Conservation (phyloP, 2,888 invertebrate species). For the Uropetala carovei region DNA sequence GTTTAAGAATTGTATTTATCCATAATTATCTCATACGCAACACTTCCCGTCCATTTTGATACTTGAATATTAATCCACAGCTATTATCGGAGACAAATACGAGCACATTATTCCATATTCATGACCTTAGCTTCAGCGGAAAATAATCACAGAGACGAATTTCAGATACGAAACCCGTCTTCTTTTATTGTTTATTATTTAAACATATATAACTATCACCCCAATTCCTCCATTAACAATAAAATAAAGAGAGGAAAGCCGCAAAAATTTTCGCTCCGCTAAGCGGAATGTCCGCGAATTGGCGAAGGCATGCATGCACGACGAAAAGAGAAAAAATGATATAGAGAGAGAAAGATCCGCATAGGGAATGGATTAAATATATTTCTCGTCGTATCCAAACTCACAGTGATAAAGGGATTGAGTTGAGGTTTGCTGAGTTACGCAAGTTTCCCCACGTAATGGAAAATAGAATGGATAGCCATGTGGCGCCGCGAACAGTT, state of each 20-base stretch:
- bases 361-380: background rate
- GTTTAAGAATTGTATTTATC: too few relatives aligned
- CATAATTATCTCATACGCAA: too few relatives aligned
- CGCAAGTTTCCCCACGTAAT: conserved; percentile 20
- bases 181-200: too few relatives aligned
- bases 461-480: conserved; percentile 11
- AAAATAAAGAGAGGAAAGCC: background rate
- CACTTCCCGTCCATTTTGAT: too few relatives aligned
- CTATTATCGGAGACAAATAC: too few relatives aligned
- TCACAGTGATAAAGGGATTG: background rate
- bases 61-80: too few relatives aligned
- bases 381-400: background rate
- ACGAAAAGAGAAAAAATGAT: background rate
- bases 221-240: background rate
- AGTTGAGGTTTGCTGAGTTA: conserved; percentile 35
- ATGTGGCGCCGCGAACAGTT: conserved; percentile 6
- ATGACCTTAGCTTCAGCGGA: too few relatives aligned
- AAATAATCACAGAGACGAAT: too few relatives aligned
- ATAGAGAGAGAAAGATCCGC: background rate
- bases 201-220: too few relatives aligned
- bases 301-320: background rate
- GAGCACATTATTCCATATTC: too few relatives aligned
- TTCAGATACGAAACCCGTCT: too few relatives aligned
- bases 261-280: background rate
- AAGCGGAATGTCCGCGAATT: background rate